These are phyloP conservation scores for Baronia brevicornis DNA, from an alignment of 2,888 invertebrate species.

Conservation along the genomic window DNA sequence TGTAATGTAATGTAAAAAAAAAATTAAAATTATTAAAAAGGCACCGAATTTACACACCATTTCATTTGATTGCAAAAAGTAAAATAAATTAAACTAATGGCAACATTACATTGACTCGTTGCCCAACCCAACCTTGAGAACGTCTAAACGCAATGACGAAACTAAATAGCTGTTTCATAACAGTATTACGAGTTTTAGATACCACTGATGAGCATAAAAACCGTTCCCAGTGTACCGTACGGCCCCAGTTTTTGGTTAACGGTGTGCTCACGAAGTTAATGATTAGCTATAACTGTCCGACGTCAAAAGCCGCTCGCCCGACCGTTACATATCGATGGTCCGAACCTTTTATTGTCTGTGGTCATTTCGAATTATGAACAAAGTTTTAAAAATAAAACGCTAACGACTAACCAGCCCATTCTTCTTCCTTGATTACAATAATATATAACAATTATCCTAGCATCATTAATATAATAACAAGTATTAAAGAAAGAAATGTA, in stretches of 20 bases:
- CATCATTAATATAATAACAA: too few species aligned
- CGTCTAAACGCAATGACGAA: constrained; percentile 43
- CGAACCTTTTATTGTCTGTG: constrained; percentile 28
- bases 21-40: too few species aligned
- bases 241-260: constrained; percentile 68
- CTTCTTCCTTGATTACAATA: too few species aligned
- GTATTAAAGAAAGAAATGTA: too few species aligned
- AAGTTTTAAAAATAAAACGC: constrained; percentile 13
- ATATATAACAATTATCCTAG: too few species aligned
- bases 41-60: constrained; percentile 7
- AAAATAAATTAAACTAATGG: too few species aligned
- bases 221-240: constrained; percentile 63
- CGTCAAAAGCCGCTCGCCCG: constrained; percentile 43
- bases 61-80: constrained; percentile 11
- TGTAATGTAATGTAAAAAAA: too few species aligned
- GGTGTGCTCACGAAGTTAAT: constrained; percentile 58
- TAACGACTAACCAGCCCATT: constrained; percentile 14
- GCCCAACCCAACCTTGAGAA: constrained; percentile 41
- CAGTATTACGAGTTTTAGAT: constrained; percentile 63
- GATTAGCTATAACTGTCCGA: constrained; percentile 65
- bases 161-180: constrained; percentile 62
- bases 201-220: constrained; percentile 53
- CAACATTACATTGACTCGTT: too few species aligned
- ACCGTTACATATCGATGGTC: constrained; percentile 32
- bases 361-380: constrained; percentile 10